Evolutionary conservation across 2,888 invertebrate genomes (phyloP), one percentile per base, ranked within the genome.

Genomic region (Melanotus villosus): DNA sequence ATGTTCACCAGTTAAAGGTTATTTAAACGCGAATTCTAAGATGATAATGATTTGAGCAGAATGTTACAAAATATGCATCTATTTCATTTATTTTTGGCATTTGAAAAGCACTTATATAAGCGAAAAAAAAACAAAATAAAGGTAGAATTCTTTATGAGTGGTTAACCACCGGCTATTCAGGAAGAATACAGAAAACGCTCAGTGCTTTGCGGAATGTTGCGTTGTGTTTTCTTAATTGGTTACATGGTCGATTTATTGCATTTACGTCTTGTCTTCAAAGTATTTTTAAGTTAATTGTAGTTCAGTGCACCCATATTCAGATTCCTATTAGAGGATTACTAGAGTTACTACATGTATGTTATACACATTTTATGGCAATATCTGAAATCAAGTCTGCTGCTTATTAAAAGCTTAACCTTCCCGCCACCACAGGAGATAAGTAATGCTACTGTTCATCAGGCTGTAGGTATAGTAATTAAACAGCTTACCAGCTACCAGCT

Each of bases 181-280:
- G 64, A 64, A 64, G 45, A 56, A 26, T 43, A 56, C 64, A 64
- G 64, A 64, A 63, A 64, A 52, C 52, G 52, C 36, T 50, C 52
- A 50, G 62, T 23, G 52, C 64, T 56, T 56, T 64, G 64, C 64
- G 64, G 64, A 64, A 64, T 64, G 64, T 52, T 56, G 64, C 64
- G 64, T 64, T 64, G 64, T 62, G 62, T 64, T 64, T 64, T 64
- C 64, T 64, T 64, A 64, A 64, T 64, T 64, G 64, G 64, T 64
- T 64, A 64, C 64, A 64, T 56, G 43, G 30, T 64, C 54, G 64
- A 64, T 64, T 64, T 56, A 64, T 64, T 64, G 56, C 64, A 64
- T 64, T 64, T 64, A 64, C 54, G 54, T 56, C 64, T 54, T 64
- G 64, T 64, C 64, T 64, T 64, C 64, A 56, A 64, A 56, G 64